phyloP scores from a whole-genome alignment of 2,113 vertebrate species.

The Rhinopomastus cyanomelas region DNA sequence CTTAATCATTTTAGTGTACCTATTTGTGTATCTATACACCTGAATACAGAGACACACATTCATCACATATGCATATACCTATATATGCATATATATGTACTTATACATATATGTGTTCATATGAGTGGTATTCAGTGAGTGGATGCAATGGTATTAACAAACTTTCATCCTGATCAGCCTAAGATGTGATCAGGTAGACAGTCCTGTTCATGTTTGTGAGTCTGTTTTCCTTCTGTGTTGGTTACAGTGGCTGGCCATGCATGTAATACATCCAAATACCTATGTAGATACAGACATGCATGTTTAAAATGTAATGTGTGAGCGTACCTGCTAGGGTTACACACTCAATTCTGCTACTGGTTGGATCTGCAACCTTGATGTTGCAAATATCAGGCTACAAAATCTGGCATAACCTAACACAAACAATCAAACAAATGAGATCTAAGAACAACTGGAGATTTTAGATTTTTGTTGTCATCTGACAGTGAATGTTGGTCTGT shows the following conservation, averaged over 20 bases:
- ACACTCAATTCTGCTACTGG: neutral
- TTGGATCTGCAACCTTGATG: neutral
- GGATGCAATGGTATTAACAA: no score
- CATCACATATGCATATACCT: no score
- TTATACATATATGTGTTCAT: neutral
- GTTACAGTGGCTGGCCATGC: no score
- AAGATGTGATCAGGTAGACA: neutral
- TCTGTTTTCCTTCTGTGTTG: neutral
- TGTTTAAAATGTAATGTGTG: neutral
- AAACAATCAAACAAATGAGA: neutral
- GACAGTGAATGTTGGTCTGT: neutral
- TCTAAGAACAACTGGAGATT: neutral
- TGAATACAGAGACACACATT: no score
- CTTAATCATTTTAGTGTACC: no score
- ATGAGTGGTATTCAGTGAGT: no score
- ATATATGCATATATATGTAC: no score
- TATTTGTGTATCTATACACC: neutral
- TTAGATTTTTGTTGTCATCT: neutral
- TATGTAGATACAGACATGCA: neutral
- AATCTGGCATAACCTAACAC: neutral
- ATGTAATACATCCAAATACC: neutral
- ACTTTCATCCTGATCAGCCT: neutral
- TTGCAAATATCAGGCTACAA: neutral
- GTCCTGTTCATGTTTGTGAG: neutral
- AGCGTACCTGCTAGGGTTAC: fast-evolving